These are phyloP conservation scores for Arctocebus calabarensis DNA, from an alignment of 2,797 vertebrate species.

Conservation along the genomic window DNA sequence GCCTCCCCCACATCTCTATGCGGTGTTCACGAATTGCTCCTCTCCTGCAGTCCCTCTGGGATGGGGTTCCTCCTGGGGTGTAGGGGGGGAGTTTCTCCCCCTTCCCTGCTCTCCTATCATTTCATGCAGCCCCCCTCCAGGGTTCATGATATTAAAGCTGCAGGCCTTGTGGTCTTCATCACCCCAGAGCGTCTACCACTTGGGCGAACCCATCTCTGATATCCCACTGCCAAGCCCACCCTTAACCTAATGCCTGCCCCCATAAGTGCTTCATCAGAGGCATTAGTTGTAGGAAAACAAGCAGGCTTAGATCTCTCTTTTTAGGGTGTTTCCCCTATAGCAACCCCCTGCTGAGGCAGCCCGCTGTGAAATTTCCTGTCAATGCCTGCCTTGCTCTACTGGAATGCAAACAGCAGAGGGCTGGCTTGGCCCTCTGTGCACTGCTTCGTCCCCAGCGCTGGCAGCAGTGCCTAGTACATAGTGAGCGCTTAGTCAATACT, in stretches of 20 bases:
- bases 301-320: conserved; percentile 10
- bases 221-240: neutral
- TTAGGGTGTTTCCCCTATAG: neutral
- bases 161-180: neutral
- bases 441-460: neutral
- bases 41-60: neutral
- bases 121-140: neutral
- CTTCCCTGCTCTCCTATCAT: neutral
- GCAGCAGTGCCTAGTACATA: neutral
- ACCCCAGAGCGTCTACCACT: neutral
- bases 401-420: neutral
- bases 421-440: neutral
- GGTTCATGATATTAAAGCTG: neutral
- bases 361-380: neutral
- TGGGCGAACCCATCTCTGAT: conserved; percentile 6
- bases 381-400: neutral
- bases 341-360: neutral
- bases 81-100: neutral
- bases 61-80: too few relatives aligned
- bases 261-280: neutral
- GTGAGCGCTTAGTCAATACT: neutral
- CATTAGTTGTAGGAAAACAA: neutral
- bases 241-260: neutral
- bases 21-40: neutral
- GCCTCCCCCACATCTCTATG: neutral